phyloP scores from a whole-genome alignment of 2,797 vertebrate species.

The Sandelia bainsii region DNA sequence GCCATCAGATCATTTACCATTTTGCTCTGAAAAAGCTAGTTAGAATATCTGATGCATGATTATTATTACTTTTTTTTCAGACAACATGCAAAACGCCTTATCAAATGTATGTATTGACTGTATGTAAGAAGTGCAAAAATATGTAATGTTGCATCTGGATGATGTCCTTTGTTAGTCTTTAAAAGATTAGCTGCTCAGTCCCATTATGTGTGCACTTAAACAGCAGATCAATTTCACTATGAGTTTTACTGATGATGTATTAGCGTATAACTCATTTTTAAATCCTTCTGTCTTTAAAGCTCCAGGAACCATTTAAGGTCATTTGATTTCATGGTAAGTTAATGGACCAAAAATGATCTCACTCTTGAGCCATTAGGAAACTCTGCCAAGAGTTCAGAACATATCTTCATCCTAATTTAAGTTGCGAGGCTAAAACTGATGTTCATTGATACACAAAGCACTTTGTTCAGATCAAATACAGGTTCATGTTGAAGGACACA shows the following conservation, averaged over 20 bases:
- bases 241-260: constrained; percentile 39
- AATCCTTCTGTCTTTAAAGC: constrained; percentile 22
- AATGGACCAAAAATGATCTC: constrained; percentile 67
- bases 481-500: neutral
- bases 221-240: constrained; percentile 11
- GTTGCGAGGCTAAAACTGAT: constrained; percentile 20
- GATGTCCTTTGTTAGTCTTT: constrained; percentile 39
- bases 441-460: constrained; percentile 4
- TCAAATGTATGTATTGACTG: neutral
- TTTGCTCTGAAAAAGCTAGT: too few relatives aligned
- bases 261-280: constrained; percentile 33
- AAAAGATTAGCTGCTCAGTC: constrained; percentile 42
- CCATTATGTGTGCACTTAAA: constrained; percentile 22
- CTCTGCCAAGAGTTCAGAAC: constrained; percentile 42
- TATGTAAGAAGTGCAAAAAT: constrained; percentile 14
- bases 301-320: constrained; percentile 53
- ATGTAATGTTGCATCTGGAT: constrained; percentile 2
- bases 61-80: too few relatives aligned
- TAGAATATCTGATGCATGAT: too few relatives aligned
- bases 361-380: constrained; percentile 45
- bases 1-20: too few relatives aligned
- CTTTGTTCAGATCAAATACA: constrained; percentile 4
- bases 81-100: too few relatives aligned
- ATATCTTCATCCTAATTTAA: constrained; percentile 29
- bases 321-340: constrained; percentile 62